Evolutionary conservation across 2,797 vertebrate genomes (phyloP), one percentile per base, ranked within the genome.

Genomic region (Heteromormyrus szaboi): DNA sequence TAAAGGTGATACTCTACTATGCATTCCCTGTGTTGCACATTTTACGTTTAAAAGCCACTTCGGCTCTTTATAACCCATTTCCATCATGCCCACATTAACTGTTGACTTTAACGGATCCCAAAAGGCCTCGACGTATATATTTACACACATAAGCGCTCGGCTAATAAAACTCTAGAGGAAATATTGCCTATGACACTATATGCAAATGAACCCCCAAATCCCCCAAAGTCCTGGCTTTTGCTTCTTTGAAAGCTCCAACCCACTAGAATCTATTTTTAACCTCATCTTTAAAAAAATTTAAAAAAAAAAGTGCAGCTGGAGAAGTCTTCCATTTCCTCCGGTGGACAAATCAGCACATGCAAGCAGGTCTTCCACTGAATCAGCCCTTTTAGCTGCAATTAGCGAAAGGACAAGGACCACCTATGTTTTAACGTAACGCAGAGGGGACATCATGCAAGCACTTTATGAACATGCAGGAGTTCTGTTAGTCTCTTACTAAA

Each of bases 131-230:
- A 81, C 41, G 76, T 81, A 46, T 46, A 81, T 46, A 81, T 81
- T 81, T 81, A 81, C 41, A 44, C 76, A 81, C 76, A 81, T 81
- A 81, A 81, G 76, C 17, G 37, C 41, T n/a, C 41, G 8, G 37
- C 41, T 81, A 81, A 81, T 81, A n/a, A 81, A 81, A 46, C 76
- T 81, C 76, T 81, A 81, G 76, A 81, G 76, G 41, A 81, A 81
- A 81, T 81, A 81, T 46, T 81, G 76, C 76, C 76, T 81, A 46
- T 81, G 76, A 81, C 76, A 81, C 76, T 81, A 81, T 81, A 81
- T 81, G 76, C 76, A 81, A 81, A 81, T 81, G 41, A 81, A 22
- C 6, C 76, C 76, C 76, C 76, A 81, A 81, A 81, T 22, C 76
- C 76, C 41, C 76, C 6, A 81, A 81, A 81, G 76, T 81, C 76